These are phyloP conservation scores for Nyleta sp. DNA, from an alignment of 2,888 invertebrate genomes.

Conservation along the genomic window DNA sequence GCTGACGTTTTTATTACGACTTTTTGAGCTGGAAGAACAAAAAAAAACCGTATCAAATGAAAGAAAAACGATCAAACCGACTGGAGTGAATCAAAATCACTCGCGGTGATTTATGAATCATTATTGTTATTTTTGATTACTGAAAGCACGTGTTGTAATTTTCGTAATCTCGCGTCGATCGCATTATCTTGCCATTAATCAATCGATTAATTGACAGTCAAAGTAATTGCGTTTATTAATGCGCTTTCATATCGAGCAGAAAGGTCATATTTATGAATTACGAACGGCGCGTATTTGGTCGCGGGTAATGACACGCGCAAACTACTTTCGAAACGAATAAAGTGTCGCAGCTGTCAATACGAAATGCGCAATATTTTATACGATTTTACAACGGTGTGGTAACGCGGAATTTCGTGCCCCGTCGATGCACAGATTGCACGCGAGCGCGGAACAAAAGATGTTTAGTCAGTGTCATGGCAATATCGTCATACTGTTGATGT, in stretches of 20 bases:
- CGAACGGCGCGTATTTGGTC: constrained; percentile 16
- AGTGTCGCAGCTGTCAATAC: constrained; percentile 43
- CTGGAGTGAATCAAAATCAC: too few species aligned
- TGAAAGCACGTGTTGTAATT: background rate
- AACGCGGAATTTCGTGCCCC: constrained; percentile 30
- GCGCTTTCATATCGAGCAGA: background rate
- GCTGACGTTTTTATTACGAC: constrained; percentile 28
- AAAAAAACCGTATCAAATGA: too few species aligned
- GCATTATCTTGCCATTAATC: constrained; percentile 8
- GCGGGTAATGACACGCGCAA: constrained; percentile 15
- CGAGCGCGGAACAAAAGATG: constrained; percentile 50
- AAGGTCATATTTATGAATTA: constrained; percentile 19
- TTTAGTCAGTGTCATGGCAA: constrained; percentile 60
- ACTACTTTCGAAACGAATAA: constrained; percentile 18
- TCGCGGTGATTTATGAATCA: background rate
- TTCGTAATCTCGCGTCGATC: constrained; percentile 1
- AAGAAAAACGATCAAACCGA: too few species aligned
- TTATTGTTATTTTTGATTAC: constrained; percentile 1
- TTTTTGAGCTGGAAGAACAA: too few species aligned
- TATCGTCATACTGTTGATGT: constrained; percentile 51
- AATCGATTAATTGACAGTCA: constrained; percentile 22
- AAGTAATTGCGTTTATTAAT: constrained; percentile 19
- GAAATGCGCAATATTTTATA: constrained; percentile 40
- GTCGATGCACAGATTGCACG: constrained; percentile 39
- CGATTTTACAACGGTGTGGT: constrained; percentile 39